Percentiles rank a stretch among this genome's conserved stretches.
Conservation (phyloP, 2,113 vertebrate species). For the Campylomormyrus tamandua region DNA sequence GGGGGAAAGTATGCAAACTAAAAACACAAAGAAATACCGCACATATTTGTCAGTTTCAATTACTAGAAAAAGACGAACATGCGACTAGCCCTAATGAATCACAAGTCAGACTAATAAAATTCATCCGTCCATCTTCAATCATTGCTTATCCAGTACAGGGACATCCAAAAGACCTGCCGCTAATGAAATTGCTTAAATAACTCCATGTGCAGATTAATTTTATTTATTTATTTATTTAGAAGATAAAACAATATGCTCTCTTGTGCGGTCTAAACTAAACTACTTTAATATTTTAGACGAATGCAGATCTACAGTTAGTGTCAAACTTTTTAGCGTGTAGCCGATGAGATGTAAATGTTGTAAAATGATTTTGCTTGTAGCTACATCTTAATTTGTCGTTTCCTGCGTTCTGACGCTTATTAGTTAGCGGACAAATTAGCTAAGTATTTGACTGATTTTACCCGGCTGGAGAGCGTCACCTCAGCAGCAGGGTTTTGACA, state of each 20-base stretch:
- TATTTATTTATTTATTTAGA: neutral
- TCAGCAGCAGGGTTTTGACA: neutral
- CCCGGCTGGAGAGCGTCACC: neutral
- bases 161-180: neutral
- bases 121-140: neutral
- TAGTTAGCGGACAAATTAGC: neutral
- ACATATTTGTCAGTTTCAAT: neutral
- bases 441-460: neutral
- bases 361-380: neutral
- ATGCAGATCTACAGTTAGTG: neutral
- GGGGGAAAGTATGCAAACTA: neutral
- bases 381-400: neutral
- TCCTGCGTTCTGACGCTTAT: neutral
- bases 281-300: neutral
- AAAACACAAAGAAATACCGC: neutral
- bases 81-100: neutral
- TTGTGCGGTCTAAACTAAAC: neutral
- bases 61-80: neutral
- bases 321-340: neutral
- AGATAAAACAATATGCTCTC: neutral
- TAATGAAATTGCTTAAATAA: neutral
- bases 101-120: neutral
- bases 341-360: neutral
- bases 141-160: neutral
- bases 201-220: neutral